These are phyloP conservation scores for Xenopus borealis DNA, from an alignment of 2,113 vertebrate species.

Conservation along the genomic window DNA sequence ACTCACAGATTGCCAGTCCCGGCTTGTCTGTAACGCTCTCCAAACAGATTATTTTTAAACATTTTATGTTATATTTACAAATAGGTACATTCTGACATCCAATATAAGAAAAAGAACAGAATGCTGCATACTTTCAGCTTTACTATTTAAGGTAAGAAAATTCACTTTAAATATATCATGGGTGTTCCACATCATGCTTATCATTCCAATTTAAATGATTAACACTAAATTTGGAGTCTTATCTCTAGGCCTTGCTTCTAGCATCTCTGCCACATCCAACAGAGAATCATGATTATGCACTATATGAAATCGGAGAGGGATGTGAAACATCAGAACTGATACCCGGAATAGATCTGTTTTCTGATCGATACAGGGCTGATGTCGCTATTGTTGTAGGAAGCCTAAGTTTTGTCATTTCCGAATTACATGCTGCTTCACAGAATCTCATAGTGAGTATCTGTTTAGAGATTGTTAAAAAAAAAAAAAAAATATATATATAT, in stretches of 20 bases:
- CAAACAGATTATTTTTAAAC: too few relatives aligned
- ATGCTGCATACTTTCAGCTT: slow-evolving; percentile 80
- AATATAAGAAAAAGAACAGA: slow-evolving; percentile 70
- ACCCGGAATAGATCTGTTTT: slow-evolving; percentile 85
- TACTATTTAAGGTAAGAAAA: slow-evolving; percentile 87
- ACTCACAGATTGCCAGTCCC: too few relatives aligned
- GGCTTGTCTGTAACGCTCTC: too few relatives aligned
- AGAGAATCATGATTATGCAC: slow-evolving; percentile 73
- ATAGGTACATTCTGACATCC: slow-evolving; percentile 73
- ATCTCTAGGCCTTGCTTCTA: slow-evolving; percentile 75
- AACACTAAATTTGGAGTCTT: neutral
- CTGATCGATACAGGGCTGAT: slow-evolving; percentile 71
- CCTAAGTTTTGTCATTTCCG: slow-evolving; percentile 78
- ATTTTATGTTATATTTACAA: too few relatives aligned
- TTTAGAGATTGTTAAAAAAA: slow-evolving; percentile 7
- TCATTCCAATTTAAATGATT: too few relatives aligned
- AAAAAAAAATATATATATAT: too few relatives aligned
- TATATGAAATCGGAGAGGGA: slow-evolving; percentile 60
- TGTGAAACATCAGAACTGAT: slow-evolving; percentile 64
- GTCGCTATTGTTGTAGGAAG: slow-evolving; percentile 70
- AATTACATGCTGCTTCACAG: slow-evolving; percentile 77
- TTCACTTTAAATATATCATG: neutral
- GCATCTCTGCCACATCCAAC: slow-evolving; percentile 78
- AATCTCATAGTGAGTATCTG: slow-evolving; percentile 73
- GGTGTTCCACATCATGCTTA: too few relatives aligned